Conservation (phyloP, 2,888 invertebrate species). For the Campoplex nolae region DNA sequence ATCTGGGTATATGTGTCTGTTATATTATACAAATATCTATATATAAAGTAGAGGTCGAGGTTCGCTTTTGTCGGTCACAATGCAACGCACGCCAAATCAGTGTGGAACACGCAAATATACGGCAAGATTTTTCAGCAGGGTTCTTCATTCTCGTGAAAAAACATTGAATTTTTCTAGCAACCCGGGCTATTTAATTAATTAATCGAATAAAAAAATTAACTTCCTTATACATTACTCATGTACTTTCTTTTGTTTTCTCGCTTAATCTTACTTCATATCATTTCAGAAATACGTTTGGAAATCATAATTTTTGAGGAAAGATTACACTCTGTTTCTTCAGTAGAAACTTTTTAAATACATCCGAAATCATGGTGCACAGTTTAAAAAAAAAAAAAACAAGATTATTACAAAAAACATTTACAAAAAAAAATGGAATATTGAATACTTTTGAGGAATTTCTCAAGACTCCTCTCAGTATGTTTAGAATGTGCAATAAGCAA, state of each 20-base stretch:
- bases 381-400: too few relatives aligned
- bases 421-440: too few relatives aligned
- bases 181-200: not conserved
- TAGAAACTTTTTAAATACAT: too few relatives aligned
- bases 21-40: constrained; percentile 9
- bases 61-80: not conserved
- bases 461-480: too few relatives aligned
- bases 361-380: too few relatives aligned
- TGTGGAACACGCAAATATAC: constrained; percentile 1
- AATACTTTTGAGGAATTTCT: too few relatives aligned
- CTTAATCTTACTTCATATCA: not conserved
- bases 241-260: not conserved
- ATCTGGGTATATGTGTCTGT: constrained; percentile 29
- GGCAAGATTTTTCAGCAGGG: not conserved
- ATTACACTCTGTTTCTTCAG: not conserved
- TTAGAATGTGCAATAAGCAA: too few relatives aligned
- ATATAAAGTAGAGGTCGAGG: not conserved
- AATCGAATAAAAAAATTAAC: not conserved
- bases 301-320: not conserved
- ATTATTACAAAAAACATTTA: too few relatives aligned
- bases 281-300: not conserved
- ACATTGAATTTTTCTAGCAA: not conserved
- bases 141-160: not conserved
- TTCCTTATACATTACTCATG: not conserved
- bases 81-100: not conserved